Evolutionary conservation across 2,797 vertebrate species (phyloP).

Genomic region (Thalassophryne amazonica): DNA sequence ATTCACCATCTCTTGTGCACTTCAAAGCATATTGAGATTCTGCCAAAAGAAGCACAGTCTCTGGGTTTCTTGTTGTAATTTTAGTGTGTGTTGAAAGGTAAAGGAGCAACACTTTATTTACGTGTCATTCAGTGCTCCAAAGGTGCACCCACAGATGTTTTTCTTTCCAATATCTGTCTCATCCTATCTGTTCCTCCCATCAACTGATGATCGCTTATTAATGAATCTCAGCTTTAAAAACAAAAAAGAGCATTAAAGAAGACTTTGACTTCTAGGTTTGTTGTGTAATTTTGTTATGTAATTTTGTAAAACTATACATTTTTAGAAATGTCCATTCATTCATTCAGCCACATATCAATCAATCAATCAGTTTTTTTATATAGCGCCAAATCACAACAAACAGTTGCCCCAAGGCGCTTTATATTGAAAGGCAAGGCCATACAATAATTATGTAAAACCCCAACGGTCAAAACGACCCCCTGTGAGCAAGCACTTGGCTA

Average conservation of each 20-base stretch:
- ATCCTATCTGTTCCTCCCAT: slow-evolving; percentile 32
- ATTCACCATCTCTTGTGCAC: slow-evolving; percentile 66
- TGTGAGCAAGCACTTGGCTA: too few relatives aligned
- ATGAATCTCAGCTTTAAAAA: slow-evolving; percentile 23
- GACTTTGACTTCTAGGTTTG: too few relatives aligned
- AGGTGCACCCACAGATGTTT: slow-evolving; percentile 55
- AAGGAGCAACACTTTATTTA: slow-evolving; percentile 77
- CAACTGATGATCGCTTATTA: slow-evolving; percentile 40
- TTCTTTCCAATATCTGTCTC: slow-evolving; percentile 62
- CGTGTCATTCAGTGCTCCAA: slow-evolving; percentile 58
- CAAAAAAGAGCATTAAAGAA: slow-evolving; percentile 32
- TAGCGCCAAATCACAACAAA: too few relatives aligned
- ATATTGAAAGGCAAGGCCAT: too few relatives aligned
- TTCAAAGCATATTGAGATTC: slow-evolving; percentile 72
- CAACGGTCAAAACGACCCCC: too few relatives aligned
- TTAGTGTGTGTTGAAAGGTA: slow-evolving; percentile 74
- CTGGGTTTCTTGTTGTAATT: slow-evolving; percentile 76
- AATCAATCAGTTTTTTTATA: too few relatives aligned
- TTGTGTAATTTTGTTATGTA: too few relatives aligned
- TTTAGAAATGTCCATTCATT: too few relatives aligned
- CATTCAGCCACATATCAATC: too few relatives aligned
- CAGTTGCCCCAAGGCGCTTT: too few relatives aligned
- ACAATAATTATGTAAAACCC: too few relatives aligned
- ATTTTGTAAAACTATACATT: too few relatives aligned
- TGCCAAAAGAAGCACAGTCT: slow-evolving; percentile 68